Base-by-base conservation (phyloP, 1,140 invertebrate species). In the Choristoneura fumiferana region DNA sequence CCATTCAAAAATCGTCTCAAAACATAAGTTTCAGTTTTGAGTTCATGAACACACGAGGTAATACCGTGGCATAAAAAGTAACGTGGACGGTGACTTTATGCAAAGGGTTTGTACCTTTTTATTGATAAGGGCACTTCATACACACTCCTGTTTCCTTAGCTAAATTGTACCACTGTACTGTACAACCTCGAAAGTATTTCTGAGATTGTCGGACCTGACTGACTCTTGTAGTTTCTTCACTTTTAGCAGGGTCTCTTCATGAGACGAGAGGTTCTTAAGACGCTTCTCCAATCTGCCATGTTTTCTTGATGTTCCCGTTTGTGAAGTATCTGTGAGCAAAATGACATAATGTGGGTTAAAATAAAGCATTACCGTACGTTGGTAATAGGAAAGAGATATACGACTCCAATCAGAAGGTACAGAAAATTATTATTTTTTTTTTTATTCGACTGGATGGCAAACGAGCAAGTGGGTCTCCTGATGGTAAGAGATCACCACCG, bases 181-280 rank as follows among this genome's bases (percentile, higher is more conserved):
- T 56, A 36, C 39, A 57, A 33, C 18, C 12, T 3, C 34, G 60
- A 61, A 69, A 4, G 61, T 40, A 14, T 62, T 61, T 5, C 17
- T 15, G 43, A 63, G 56, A 17, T 49, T 49, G 35, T 66, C 61
- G 49, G 57, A 54, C n/a, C 62, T 62, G 5, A 58, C 37, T 1
- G 57, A 60, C 6, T 60, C 53, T 39, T 66, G 58, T 36, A 70
- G 38, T 18, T 60, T 17, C 9, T 53, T 54, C 8, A 70, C 52
- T 36, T 54, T 61, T 14, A 66, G 37, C 8, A 63, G 8, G 12
- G 39, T 63, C 35, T 66, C 61, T 22, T 59, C 33, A n/a, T 59
- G 45, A 8, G 38, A 45, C 8, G 39, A 52, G 4, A 57, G 29
- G 8, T 14, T 17, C 17, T 57, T 54, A 0, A 62, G 54, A 13